A percentile compares a stretch with the other conserved stretches of the same genome.
Evolutionary conservation across 1,140 invertebrate genomes (phyloP).

Genomic region (Meloidogyne hapla): DNA sequence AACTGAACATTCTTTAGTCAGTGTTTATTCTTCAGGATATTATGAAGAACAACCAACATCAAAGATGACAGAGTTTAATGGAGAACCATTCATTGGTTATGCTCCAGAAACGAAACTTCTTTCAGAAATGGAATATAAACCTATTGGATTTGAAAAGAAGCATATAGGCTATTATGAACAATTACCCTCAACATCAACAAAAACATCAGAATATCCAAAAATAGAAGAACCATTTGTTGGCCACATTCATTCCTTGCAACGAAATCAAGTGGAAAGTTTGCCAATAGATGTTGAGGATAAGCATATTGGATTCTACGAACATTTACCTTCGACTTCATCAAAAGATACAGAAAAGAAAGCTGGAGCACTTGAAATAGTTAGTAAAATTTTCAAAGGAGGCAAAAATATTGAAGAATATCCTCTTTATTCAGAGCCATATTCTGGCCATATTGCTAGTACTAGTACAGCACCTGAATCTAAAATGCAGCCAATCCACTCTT

Average conservation of each 20-base stretch:
- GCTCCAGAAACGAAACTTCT: not conserved
- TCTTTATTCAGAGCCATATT: not conserved
- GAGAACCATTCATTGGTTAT: not conserved
- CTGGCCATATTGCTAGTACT: constrained; percentile 32
- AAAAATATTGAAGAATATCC: constrained; percentile 8
- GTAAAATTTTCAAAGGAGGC: constrained; percentile 1
- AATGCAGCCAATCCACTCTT: not conserved
- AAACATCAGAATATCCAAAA: no score
- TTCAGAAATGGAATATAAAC: not conserved
- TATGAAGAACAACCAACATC: not conserved
- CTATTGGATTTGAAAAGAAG: not conserved
- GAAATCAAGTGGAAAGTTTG: not conserved
- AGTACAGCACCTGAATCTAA: not conserved
- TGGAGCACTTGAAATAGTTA: constrained; percentile 7
- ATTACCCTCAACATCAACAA: not conserved
- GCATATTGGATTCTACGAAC: no score
- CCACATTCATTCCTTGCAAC: not conserved
- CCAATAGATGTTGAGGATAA: no score
- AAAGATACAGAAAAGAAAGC: constrained; percentile 14
- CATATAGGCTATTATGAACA: not conserved
- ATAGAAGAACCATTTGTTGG: no score
- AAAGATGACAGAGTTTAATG: not conserved
- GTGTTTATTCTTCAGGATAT: no score
- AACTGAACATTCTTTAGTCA: no score
- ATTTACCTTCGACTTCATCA: no score